These are phyloP conservation scores for Parauchenoglanis punctatus DNA, from an alignment of 2,797 vertebrate genomes.

Conservation along the genomic window DNA sequence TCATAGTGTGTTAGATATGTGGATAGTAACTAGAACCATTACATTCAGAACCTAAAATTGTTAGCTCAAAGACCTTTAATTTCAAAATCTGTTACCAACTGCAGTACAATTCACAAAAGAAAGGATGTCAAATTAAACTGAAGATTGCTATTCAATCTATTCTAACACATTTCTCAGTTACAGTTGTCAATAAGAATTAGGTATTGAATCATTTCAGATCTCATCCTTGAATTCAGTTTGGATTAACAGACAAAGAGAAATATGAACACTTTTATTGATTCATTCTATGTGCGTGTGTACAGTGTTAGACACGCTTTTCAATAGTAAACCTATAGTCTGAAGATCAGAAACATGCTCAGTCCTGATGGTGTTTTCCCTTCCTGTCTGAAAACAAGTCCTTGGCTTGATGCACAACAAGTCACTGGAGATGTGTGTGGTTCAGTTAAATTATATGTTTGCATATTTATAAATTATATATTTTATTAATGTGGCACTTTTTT, in stretches of 20 bases:
- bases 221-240: neutral
- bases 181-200: slow-evolving; percentile 19
- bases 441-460: neutral
- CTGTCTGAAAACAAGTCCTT: neutral
- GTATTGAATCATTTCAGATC: slow-evolving; percentile 13
- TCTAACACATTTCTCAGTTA: slow-evolving; percentile 6
- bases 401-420: neutral
- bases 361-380: neutral
- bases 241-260: slow-evolving; percentile 6
- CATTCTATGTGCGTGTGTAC: neutral
- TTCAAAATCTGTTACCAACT: neutral
- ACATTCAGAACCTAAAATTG: neutral
- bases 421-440: neutral
- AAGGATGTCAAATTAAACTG: neutral
- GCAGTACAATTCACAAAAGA: neutral
- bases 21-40: neutral
- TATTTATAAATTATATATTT: too few species aligned
- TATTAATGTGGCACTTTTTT: too few species aligned
- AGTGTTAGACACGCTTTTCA: slow-evolving; percentile 4
- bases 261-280: slow-evolving; percentile 14
- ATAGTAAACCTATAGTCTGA: neutral
- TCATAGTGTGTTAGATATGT: neutral
- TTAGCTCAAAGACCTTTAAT: neutral
- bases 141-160: slow-evolving; percentile 13
- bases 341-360: neutral